phyloP scores from a whole-genome alignment of 2,888 invertebrate genomes.

The Sphaerophoria rueppellii region DNA sequence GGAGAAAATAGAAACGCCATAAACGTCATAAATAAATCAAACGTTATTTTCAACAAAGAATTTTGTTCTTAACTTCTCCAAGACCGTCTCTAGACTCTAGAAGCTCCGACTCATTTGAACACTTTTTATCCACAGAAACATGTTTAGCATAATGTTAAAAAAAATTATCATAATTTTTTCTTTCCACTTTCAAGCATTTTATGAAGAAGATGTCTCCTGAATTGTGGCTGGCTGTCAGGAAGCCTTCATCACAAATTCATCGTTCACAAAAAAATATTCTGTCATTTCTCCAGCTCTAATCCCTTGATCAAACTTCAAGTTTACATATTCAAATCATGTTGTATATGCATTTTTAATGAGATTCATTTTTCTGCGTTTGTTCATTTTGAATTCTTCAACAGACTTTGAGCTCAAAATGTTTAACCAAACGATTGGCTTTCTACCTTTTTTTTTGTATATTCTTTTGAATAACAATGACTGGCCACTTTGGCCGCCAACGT shows the following conservation, averaged over 20 bases:
- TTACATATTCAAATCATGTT: constrained; percentile 69
- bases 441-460: neutral
- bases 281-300: constrained; percentile 53
- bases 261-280: neutral
- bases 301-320: constrained; percentile 66
- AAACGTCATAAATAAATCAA: no score
- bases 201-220: constrained; percentile 57
- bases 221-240: constrained; percentile 49
- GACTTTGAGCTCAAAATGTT: constrained; percentile 4
- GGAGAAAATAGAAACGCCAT: no score
- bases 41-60: neutral
- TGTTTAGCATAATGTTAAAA: constrained; percentile 54
- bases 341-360: constrained; percentile 65
- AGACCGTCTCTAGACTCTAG: neutral
- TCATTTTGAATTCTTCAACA: constrained; percentile 18
- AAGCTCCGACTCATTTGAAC: constrained; percentile 7
- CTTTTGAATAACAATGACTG: constrained; percentile 54
- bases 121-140: constrained; percentile 36
- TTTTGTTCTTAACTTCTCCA: neutral
- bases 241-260: constrained; percentile 51
- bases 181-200: neutral
- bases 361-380: constrained; percentile 37
- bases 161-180: constrained; percentile 46
- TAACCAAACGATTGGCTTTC: constrained; percentile 40
- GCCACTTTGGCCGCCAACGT: neutral